Conservation (phyloP, 2,888 invertebrate genomes). For the Chrysodeixis includens region DNA sequence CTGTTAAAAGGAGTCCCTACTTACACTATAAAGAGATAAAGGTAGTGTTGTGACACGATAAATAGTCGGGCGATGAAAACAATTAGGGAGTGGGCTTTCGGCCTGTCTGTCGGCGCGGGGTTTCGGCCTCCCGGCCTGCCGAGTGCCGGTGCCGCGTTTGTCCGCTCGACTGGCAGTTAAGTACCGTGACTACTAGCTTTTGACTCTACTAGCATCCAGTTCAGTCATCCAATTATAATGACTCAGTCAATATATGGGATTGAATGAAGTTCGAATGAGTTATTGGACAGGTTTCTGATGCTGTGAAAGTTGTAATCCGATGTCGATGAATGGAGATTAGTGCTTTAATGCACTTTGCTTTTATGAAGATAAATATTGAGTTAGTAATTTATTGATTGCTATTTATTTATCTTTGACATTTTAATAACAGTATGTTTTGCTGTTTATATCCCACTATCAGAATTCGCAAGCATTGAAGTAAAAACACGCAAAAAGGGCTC, state of each 20-base stretch:
- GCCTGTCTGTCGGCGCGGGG: slow-evolving; percentile 26
- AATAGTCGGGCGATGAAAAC: slow-evolving; percentile 72
- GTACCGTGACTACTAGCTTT: slow-evolving; percentile 71
- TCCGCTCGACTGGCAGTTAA: slow-evolving; percentile 65
- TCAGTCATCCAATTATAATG: slow-evolving; percentile 63
- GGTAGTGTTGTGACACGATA: slow-evolving; percentile 49
- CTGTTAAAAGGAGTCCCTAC: slow-evolving; percentile 9
- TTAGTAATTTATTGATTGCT: too few species aligned
- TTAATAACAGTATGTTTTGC: too few species aligned
- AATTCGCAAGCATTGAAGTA: slow-evolving; percentile 15
- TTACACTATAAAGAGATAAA: slow-evolving; percentile 33
- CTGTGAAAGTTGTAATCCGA: background rate
- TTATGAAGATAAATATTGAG: too few species aligned
- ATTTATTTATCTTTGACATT: too few species aligned
- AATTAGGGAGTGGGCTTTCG: slow-evolving; percentile 67
- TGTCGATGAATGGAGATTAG: too few species aligned
- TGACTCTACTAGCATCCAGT: slow-evolving; percentile 51
- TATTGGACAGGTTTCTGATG: background rate
- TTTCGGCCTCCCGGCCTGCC: slow-evolving; percentile 45
- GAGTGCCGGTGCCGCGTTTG: slow-evolving; percentile 50
- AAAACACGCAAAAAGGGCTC: slow-evolving; percentile 14
- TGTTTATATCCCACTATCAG: too few species aligned
- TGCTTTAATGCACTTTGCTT: too few species aligned
- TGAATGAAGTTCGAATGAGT: slow-evolving; percentile 16
- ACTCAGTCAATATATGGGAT: slow-evolving; percentile 52